These are phyloP conservation scores for Lanius collurio DNA, from an alignment of 2,113 vertebrate genomes.

Conservation along the genomic window DNA sequence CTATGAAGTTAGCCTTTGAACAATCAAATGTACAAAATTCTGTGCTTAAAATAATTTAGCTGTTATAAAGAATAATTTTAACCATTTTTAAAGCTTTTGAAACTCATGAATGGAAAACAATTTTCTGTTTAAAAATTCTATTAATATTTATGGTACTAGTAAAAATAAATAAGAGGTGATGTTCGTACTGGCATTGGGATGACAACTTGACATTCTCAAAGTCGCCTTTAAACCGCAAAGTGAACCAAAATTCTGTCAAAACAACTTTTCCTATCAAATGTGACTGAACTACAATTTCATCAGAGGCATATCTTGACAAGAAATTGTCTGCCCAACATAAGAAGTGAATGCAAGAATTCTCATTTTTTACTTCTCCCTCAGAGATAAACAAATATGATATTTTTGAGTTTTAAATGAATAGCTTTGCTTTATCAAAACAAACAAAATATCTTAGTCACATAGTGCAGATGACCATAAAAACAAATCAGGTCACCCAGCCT, in stretches of 20 bases:
- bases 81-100: background rate
- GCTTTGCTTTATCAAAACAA: background rate
- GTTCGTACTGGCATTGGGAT: background rate
- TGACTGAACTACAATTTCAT: background rate
- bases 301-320: background rate
- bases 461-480: background rate
- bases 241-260: background rate
- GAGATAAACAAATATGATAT: background rate
- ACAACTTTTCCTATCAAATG: background rate
- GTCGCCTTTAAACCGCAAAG: background rate
- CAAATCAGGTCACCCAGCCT: background rate
- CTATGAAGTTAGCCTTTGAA: background rate
- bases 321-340: background rate
- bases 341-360: background rate
- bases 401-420: background rate
- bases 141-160: constrained; percentile 19
- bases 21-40: background rate
- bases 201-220: background rate
- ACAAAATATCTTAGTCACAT: background rate
- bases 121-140: background rate
- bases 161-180: background rate
- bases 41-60: background rate
- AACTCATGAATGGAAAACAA: background rate
- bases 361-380: background rate
- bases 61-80: background rate